Conservation (phyloP, 2,113 vertebrate genomes). For the Pollimyrus isidori region DNA sequence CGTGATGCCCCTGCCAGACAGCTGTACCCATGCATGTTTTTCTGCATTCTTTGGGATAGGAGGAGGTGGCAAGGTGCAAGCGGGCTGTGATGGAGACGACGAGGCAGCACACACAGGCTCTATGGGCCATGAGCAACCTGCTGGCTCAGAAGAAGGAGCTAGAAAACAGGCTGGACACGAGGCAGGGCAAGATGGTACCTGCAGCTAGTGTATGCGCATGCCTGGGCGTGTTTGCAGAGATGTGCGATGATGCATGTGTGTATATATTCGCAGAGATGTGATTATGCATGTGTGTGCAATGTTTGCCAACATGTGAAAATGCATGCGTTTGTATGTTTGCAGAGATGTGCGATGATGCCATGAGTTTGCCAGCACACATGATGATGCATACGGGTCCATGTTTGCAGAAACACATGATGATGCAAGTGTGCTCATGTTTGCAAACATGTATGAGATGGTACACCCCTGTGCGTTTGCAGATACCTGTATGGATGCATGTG, state of each 20-base stretch:
- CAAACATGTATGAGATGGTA: background rate
- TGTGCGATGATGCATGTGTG: background rate
- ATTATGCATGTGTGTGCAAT: background rate
- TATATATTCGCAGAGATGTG: background rate
- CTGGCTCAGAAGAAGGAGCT: constrained; percentile 62
- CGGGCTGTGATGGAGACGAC: constrained; percentile 60
- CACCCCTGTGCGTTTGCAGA: background rate
- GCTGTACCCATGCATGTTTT: constrained; percentile 12
- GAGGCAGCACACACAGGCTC: constrained; percentile 62
- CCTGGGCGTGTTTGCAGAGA: constrained; percentile 12
- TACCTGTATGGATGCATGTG: background rate
- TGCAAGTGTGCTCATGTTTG: background rate
- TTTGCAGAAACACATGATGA: background rate
- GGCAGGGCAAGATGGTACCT: constrained; percentile 63
- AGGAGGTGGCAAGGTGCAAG: constrained; percentile 54
- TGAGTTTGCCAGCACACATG: background rate
- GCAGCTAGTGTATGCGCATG: background rate
- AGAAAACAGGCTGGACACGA: constrained; percentile 57
- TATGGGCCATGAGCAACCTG: constrained; percentile 58
- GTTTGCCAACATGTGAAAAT: background rate
- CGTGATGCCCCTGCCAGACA: background rate
- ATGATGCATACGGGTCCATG: background rate
- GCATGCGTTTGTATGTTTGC: background rate
- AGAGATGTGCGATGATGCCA: background rate
- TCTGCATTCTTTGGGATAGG: constrained; percentile 45